Conservation (phyloP, 2,888 invertebrate species). For the Phyto melanocephala region DNA sequence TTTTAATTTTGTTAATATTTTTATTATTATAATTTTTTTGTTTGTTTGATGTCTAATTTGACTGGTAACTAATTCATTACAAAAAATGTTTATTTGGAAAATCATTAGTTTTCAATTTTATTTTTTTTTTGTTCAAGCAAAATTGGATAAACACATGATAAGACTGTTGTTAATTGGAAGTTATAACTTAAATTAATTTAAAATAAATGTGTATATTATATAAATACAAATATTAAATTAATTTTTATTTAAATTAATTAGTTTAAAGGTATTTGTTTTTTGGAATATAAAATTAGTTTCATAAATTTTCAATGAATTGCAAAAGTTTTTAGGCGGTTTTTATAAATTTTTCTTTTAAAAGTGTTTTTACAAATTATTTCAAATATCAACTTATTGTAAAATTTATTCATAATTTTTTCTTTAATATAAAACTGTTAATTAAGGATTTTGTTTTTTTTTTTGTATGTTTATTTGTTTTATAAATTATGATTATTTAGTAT, state of each 20-base stretch:
- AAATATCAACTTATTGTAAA: background rate
- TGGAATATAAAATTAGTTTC: background rate
- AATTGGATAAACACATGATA: background rate
- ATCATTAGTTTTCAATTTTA: conserved; percentile 7
- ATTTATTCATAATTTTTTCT: conserved; percentile 20
- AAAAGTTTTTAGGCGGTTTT: no score
- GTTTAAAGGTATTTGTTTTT: background rate
- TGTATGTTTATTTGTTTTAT: no score
- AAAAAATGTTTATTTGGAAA: conserved; percentile 29
- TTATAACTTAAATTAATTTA: background rate
- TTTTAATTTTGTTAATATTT: conserved; percentile 22
- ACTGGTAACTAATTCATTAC: conserved; percentile 34
- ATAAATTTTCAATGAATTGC: background rate
- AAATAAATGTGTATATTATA: background rate
- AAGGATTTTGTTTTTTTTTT: conserved; percentile 13
- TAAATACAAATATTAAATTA: background rate
- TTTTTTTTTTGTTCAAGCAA: background rate
- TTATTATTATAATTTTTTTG: conserved; percentile 6
- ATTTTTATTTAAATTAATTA: background rate
- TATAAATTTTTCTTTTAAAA: no score
- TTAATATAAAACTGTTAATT: conserved; percentile 12
- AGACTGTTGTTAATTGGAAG: background rate
- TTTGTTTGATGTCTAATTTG: conserved; percentile 14
- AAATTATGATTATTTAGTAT: conserved; percentile 54
- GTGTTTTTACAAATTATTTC: no score